Evolutionary conservation across 2,797 vertebrate genomes (phyloP).

Genomic region (Fistularia commersonii): DNA sequence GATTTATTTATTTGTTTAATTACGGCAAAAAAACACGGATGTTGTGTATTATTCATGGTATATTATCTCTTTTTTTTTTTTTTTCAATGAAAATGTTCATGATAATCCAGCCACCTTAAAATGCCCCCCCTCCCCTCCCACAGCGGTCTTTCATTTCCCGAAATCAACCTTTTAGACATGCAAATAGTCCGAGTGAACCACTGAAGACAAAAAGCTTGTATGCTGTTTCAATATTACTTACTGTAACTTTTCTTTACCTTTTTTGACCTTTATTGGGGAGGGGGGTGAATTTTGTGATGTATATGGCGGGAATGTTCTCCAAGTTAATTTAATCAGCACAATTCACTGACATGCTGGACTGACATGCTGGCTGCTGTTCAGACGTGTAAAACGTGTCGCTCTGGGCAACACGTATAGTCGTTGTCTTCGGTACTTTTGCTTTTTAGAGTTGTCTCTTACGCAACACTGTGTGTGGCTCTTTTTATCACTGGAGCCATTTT

Average conservation of each 20-base stretch:
- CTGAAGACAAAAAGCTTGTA: slow-evolving; percentile 83
- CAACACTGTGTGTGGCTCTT: slow-evolving; percentile 87
- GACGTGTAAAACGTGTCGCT: slow-evolving; percentile 88
- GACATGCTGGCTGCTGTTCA: slow-evolving; percentile 99
- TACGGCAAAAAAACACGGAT: neutral
- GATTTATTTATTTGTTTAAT: no score
- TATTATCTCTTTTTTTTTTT: slow-evolving; percentile 74
- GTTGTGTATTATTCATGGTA: slow-evolving; percentile 42
- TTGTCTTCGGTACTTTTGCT: slow-evolving; percentile 90
- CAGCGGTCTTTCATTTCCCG: slow-evolving; percentile 51
- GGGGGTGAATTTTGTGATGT: slow-evolving; percentile 89
- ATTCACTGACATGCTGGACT: slow-evolving; percentile 99
- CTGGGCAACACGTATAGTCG: slow-evolving; percentile 80
- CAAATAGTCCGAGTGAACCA: slow-evolving; percentile 81
- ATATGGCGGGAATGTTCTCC: slow-evolving; percentile 98
- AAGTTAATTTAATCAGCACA: slow-evolving; percentile 99
- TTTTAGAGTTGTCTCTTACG: slow-evolving; percentile 84
- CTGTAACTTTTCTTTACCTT: slow-evolving; percentile 82
- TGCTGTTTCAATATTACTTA: slow-evolving; percentile 93
- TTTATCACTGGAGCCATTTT: slow-evolving; percentile 69
- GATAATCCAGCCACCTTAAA: slow-evolving; percentile 77
- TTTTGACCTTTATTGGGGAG: slow-evolving; percentile 48
- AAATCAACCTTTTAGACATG: slow-evolving; percentile 83
- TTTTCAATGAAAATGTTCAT: slow-evolving; percentile 36
- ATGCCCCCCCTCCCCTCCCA: slow-evolving; percentile 69